Base-by-base conservation (phyloP, 1,140 invertebrate genomes). In the Aricia agestis region DNA sequence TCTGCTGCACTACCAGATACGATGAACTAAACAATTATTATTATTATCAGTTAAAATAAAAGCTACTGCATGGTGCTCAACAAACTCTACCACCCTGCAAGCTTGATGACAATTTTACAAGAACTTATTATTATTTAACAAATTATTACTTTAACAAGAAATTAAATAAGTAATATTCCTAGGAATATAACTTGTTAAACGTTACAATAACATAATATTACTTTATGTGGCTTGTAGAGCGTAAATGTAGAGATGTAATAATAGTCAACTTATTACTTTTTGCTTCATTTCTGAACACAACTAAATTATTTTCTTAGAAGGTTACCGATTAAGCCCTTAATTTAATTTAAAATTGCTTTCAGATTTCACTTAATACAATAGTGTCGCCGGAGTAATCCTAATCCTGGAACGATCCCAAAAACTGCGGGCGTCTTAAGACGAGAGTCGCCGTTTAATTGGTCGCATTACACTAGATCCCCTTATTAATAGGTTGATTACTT, bases 401-500 rank as follows among this genome's bases (percentile, higher is more conserved):
- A 89, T 87, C 86, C 83, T 91, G 89, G 89, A 91, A 83, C 80
- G 85, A 82, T 75, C 89, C 89, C 89, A 91, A 91, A 91, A 91
- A 91, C 89, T 91, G 86, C 77, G 87, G 76, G 81, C 81, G 87
- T 89, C 89, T 91, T 82, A 89, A 91, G 89, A 87, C 74, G 79
- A 72, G 75, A 85, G 84, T 82, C 82, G 81, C 82, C 79, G 77
- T 87, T 91, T 91, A 91, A 91, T 91, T 91, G 83, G 83, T 82
- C 83, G 89, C 77, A 91, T 91, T 90, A 90, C 78, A 80, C 80
- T 80, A 86, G 79, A 91, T 82, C 89, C 82, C 82, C 81, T 84
- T 91, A 91, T 90, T 90, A 91, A 91, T 91, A 88, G 87, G 86
- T 90, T 85, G 87, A 89, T 91, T 90, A 90, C 82, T 86, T 82